Percentiles rank a stretch among this genome's conserved stretches.
These are phyloP conservation scores for Sminthurinus aureus DNA, from an alignment of 2,888 invertebrate genomes.

Conservation along the genomic window DNA sequence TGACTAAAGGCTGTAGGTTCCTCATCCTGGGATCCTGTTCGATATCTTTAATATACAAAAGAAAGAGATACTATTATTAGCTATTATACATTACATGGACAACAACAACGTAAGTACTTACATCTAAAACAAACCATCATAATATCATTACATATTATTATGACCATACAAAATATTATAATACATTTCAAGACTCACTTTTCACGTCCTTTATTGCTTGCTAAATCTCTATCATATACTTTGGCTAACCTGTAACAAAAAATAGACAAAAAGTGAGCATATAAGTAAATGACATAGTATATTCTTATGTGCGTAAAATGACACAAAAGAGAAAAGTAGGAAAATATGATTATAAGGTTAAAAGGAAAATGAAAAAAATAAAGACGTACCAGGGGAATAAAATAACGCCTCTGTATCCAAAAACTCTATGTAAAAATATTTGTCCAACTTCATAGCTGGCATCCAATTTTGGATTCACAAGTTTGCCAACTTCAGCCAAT, in stretches of 20 bases:
- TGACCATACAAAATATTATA: neutral
- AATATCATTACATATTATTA: too few relatives aligned
- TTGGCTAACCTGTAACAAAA: too few relatives aligned
- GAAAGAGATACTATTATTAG: neutral
- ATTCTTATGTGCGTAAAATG: too few relatives aligned
- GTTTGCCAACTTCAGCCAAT: slow-evolving; percentile 91
- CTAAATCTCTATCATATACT: slow-evolving; percentile 91
- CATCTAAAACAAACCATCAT: too few relatives aligned
- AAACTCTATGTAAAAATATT: slow-evolving; percentile 93
- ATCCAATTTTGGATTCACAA: slow-evolving; percentile 83
- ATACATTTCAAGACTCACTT: slow-evolving; percentile 52
- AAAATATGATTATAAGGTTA: too few relatives aligned
- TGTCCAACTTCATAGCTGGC: slow-evolving; percentile 97
- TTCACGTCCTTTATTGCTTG: slow-evolving; percentile 69
- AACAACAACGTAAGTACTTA: too few relatives aligned
- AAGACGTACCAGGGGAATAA: slow-evolving; percentile 98
- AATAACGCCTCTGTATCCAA: slow-evolving; percentile 96
- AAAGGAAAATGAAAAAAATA: too few relatives aligned
- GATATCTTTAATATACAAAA: slow-evolving; percentile 31
- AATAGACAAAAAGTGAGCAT: too few relatives aligned
- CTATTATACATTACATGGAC: too few relatives aligned
- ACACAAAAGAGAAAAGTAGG: too few relatives aligned
- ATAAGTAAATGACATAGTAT: too few relatives aligned
- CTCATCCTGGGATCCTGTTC: slow-evolving; percentile 53
- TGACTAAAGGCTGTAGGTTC: slow-evolving; percentile 61